Evolutionary conservation across 2,888 invertebrate species (phyloP).

Genomic region (Chrysolina americana): DNA sequence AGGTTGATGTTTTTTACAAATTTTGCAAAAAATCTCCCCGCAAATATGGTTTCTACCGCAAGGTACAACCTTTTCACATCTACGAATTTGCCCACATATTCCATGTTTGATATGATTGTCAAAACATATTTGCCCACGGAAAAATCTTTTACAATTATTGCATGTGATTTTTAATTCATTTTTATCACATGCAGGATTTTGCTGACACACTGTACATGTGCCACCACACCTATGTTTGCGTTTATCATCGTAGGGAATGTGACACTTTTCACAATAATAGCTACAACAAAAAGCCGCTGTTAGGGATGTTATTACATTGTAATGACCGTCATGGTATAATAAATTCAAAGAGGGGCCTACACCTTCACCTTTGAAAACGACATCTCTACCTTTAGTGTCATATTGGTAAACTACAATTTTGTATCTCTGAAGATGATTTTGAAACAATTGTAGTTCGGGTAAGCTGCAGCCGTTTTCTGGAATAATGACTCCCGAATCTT

Average conservation of each 20-base stretch:
- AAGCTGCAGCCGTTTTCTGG: neutral
- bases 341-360: constrained; percentile 25
- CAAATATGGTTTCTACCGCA: no score
- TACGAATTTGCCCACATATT: neutral
- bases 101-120: neutral
- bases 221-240: constrained; percentile 28
- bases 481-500: neutral
- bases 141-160: constrained; percentile 10
- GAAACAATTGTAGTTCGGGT: neutral
- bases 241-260: constrained; percentile 39
- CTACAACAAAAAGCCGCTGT: constrained; percentile 42
- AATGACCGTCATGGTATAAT: constrained; percentile 38
- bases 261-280: constrained; percentile 44
- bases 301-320: constrained; percentile 40
- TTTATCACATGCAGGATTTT: neutral
- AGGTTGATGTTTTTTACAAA: constrained; percentile 1
- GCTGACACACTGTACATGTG: constrained; percentile 8
- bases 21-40: neutral
- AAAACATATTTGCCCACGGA: constrained; percentile 1
- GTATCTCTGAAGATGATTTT: neutral
- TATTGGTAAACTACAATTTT: neutral
- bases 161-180: neutral
- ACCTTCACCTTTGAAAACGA: constrained; percentile 2
- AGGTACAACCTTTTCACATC: neutral
- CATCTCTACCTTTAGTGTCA: neutral